Base-by-base conservation (phyloP, 2,797 vertebrate species). In the Sebastiscus albofasciatus region DNA sequence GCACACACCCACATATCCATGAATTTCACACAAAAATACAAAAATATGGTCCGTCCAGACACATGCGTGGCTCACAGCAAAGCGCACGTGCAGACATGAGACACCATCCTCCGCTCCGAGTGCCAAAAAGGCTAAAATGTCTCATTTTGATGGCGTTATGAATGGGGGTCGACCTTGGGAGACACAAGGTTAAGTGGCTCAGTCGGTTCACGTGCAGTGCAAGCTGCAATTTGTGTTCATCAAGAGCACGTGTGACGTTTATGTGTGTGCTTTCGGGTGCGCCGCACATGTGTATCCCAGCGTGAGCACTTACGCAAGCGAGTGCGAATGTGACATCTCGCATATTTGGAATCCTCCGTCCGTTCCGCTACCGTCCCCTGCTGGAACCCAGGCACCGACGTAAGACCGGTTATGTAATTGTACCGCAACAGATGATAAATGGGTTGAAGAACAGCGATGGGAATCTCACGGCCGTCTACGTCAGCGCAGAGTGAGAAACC, bases 371-470 rank as follows among this genome's bases (percentile, higher is more conserved):
- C 52, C 24, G 65, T 62, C 69, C 70, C 73, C 61, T 33, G 61
- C 83, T 75, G 74, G 72, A 77, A 62, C 27, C 18, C 39, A 14
- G 56, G 13, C 62, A 8, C 18, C 20, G 49, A 22, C 49, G 0
- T 54, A n/a, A 54, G 49, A 54, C 49, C 49, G 24, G 85, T 95
- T 95, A 94, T 89, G 91, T 81, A 96, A 94, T 78, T 58, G 71
- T 90, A 69, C 91, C 2, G 6, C 77, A 12, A 2, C 18, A 14
- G 65, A 86, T 93, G 93, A 94, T 92, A 54, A 89, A 95, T 81
- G 82, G 34, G 26, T 20, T 29, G 67, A 61, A 11, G 71, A 14
- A n/a, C 49, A 81, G 59, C 3, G 31, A 67, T 80, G 84, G 60
- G 88, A 91, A 88, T 71, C 83, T 92, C 82, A 2, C 58, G 26